Conservation (phyloP, 2,797 vertebrate species). For the Spea hammondii region DNA sequence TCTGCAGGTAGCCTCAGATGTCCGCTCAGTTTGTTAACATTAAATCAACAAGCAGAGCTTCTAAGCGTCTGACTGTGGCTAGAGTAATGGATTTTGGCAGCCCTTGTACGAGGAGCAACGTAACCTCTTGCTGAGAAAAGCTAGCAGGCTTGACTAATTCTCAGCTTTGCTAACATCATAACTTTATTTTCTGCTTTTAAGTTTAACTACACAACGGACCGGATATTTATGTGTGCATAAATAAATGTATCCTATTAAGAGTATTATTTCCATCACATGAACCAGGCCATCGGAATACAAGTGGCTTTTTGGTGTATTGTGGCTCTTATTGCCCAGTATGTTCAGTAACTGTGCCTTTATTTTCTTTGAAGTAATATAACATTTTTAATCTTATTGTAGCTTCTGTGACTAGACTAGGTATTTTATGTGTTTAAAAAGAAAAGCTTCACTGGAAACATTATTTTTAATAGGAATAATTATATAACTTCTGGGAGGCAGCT, state of each 20-base stretch:
- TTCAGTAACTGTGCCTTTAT: too few relatives aligned
- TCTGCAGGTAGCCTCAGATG: slow-evolving; percentile 67
- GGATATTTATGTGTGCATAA: slow-evolving; percentile 52
- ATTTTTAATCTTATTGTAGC: too few relatives aligned
- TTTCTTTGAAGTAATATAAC: too few relatives aligned
- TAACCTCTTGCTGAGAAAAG: slow-evolving; percentile 71
- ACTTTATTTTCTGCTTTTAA: slow-evolving; percentile 73
- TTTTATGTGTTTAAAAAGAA: too few relatives aligned
- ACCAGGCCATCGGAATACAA: not conserved
- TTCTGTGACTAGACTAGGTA: too few relatives aligned
- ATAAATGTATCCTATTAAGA: slow-evolving; percentile 49
- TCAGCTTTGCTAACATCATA: slow-evolving; percentile 71
- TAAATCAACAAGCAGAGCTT: slow-evolving; percentile 74
- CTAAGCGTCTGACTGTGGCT: slow-evolving; percentile 68
- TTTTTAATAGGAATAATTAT: too few relatives aligned
- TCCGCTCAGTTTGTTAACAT: slow-evolving; percentile 72
- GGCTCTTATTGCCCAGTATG: too few relatives aligned
- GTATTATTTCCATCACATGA: slow-evolving; percentile 30
- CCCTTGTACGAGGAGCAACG: slow-evolving; percentile 68
- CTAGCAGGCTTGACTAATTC: slow-evolving; percentile 76
- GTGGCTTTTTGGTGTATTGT: too few relatives aligned
- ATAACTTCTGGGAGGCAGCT: too few relatives aligned
- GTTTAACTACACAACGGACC: slow-evolving; percentile 57
- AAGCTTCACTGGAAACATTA: too few relatives aligned
- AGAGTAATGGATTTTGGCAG: slow-evolving; percentile 75